Percentiles rank a stretch among this genome's conserved stretches.
phyloP scores from a whole-genome alignment of 2,888 invertebrate genomes.

The Strigamia crassipes region DNA sequence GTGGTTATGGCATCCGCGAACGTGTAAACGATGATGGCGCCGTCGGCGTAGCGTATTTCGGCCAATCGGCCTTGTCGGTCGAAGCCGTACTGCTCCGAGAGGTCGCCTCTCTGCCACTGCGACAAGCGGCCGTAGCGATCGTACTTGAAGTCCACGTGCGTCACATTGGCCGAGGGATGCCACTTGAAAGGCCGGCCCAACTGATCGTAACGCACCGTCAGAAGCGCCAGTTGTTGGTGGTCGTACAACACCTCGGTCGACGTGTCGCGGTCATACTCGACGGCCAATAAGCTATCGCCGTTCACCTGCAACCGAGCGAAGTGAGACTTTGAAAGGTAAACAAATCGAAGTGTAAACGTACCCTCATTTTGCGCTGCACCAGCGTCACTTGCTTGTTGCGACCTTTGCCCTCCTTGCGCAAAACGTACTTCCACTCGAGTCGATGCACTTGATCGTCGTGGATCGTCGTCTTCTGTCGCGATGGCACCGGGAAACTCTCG shows the following conservation, averaged over 20 bases:
- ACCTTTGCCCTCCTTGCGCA: constrained; percentile 71
- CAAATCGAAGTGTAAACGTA: constrained; percentile 48
- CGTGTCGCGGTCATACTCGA: constrained; percentile 72
- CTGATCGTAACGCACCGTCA: constrained; percentile 59
- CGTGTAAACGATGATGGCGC: constrained; percentile 85
- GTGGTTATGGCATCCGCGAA: constrained; percentile 72
- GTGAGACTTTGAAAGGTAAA: too few species aligned
- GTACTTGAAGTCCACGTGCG: constrained; percentile 88
- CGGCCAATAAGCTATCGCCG: constrained; percentile 84
- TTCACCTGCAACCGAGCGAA: constrained; percentile 76
- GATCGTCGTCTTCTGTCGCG: constrained; percentile 86
- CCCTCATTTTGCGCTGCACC: constrained; percentile 50
- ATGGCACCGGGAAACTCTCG: constrained; percentile 88
- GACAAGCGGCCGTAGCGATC: constrained; percentile 86
- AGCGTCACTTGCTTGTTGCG: constrained; percentile 54
- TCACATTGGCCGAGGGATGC: constrained; percentile 71
- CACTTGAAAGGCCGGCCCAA: constrained; percentile 57
- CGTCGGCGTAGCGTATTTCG: constrained; percentile 88
- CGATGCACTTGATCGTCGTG: constrained; percentile 88
- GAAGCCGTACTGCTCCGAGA: constrained; percentile 87
- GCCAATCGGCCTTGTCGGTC: constrained; percentile 86
- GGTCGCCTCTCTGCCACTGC: constrained; percentile 90
- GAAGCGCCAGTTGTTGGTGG: constrained; percentile 57
- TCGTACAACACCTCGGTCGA: constrained; percentile 58
- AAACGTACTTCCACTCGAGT: constrained; percentile 94